Base-by-base conservation (phyloP, 2,888 invertebrate species). In the Cenopis cana region DNA sequence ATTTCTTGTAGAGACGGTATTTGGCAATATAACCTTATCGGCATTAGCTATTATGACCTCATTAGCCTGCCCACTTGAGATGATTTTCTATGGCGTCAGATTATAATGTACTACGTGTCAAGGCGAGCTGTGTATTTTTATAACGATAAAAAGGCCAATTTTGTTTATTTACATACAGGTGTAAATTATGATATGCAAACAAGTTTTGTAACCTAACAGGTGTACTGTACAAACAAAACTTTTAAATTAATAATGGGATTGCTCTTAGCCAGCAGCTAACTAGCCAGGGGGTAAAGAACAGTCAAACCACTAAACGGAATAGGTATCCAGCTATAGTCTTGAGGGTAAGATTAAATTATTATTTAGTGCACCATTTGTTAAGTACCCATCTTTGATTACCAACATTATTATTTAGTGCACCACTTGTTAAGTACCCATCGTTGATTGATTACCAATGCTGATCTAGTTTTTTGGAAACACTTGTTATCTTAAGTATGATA, bases 11-110 rank as follows among this genome's bases (percentile, higher is more conserved):
- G 5, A 59, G 49, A 68, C 36, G 56, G 8, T 24, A 29, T 67
- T 17, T 71, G 61, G 60, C 60, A 66, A 64, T 65, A 72, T 74
- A 75, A 74, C 74, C 75, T 75, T 72, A 73, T 72, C 61, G 41
- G 68, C 41, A 20, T 69, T 64, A 18, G 67, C 24, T 69, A 61
- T 68, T 62, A 69, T 72, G 73, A 74, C 71, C 74, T 74, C 74
- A 73, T 74, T 74, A 67, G 49, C 4, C 68, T 56, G 54, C 73
- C 73, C 70, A 73, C 71, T 62, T 69, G 20, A 73, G 49, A 50
- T 67, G 46, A 56, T 70, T 46, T 69, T 73, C 33, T 73, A 41
- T 70, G 70, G 62, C 62, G 56, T 70, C 57, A 29, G 41, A 60
- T 46, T 54, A 67, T 14, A 60, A 36, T 24, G 12, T 20, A 10